These are phyloP conservation scores for Xestia sexstrigata DNA, from an alignment of 2,888 invertebrate species.

Conservation along the genomic window DNA sequence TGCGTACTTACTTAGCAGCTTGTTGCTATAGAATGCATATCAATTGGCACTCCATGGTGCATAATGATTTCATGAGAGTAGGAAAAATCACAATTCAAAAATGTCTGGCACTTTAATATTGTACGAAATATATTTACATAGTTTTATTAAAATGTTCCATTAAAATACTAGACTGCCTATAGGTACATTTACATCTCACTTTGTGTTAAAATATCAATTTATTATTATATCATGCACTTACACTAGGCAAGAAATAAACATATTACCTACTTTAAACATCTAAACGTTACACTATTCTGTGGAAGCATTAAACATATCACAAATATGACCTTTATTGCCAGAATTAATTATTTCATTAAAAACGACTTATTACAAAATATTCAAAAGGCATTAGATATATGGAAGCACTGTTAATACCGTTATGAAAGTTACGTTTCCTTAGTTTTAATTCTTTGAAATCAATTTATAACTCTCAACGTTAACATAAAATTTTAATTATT, in stretches of 20 bases:
- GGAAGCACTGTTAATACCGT: conserved; percentile 70
- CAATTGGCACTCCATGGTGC: not conserved
- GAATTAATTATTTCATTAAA: conserved; percentile 39
- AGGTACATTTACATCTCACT: conserved; percentile 71
- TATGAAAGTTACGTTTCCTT: not conserved
- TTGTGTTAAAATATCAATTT: conserved; percentile 69
- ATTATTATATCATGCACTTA: conserved; percentile 67
- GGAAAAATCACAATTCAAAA: conserved; percentile 71
- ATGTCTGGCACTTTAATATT: conserved; percentile 87
- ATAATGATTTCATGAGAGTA: not conserved
- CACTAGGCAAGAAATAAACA: conserved; percentile 73
- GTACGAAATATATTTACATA: conserved; percentile 84
- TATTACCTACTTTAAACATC: conserved; percentile 53
- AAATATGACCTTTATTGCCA: conserved; percentile 74
- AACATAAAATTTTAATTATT: conserved; percentile 13
- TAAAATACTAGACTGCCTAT: conserved; percentile 72
- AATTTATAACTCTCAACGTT: conserved; percentile 27
- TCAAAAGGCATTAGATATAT: conserved; percentile 37
- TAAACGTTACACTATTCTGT: conserved; percentile 60
- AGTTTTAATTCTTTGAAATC: conserved; percentile 22
- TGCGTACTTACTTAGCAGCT: not conserved
- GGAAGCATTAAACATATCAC: conserved; percentile 78
- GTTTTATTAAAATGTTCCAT: conserved; percentile 62
- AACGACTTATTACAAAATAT: conserved; percentile 32
- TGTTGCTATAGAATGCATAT: not conserved